phyloP scores from a whole-genome alignment of 2,888 invertebrate species.

The Mimachlamys varia region DNA sequence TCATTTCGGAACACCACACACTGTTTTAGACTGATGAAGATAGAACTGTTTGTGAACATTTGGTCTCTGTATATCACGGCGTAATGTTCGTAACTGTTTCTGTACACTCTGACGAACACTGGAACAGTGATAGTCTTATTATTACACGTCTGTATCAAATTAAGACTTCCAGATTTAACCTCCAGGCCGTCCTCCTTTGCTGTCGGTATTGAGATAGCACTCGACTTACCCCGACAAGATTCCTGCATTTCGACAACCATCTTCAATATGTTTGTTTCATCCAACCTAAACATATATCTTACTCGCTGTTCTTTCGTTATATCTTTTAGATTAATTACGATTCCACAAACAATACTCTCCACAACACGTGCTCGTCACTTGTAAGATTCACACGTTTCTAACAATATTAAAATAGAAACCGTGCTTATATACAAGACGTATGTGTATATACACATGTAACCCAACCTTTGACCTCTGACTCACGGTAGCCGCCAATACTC shows the following conservation, averaged over 20 bases:
- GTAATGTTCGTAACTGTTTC: constrained; percentile 23
- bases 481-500: neutral
- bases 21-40: neutral
- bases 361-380: neutral
- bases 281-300: neutral
- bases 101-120: constrained; percentile 2
- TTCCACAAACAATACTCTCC: neutral
- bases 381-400: neutral
- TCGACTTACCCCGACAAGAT: neutral
- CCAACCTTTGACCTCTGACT: neutral
- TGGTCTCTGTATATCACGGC: constrained; percentile 17
- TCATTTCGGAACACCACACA: constrained; percentile 6
- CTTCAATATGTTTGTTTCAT: neutral
- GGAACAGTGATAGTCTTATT: neutral
- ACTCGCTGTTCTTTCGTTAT: neutral
- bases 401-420: constrained; percentile 7
- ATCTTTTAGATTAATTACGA: neutral
- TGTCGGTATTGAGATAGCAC: neutral
- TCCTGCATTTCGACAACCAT: constrained; percentile 40
- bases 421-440: constrained; percentile 27
- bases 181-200: neutral
- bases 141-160: neutral
- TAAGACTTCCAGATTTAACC: neutral
- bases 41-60: constrained; percentile 13
- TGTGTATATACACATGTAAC: neutral